Base-by-base conservation (phyloP, 2,797 vertebrate genomes). In the Scolopax rusticola region DNA sequence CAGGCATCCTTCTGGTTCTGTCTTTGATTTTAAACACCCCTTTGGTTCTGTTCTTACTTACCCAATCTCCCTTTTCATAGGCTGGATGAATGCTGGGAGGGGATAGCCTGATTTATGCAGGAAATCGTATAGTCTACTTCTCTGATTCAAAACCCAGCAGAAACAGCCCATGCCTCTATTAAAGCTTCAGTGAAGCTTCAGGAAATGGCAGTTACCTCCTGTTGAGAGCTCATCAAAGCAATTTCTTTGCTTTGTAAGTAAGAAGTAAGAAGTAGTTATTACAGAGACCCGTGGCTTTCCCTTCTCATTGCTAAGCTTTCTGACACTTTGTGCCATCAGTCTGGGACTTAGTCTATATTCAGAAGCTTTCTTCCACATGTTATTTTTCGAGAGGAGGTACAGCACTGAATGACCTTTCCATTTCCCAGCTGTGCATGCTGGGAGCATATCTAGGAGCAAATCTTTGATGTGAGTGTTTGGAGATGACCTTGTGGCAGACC, bases 71-170 rank as follows among this genome's bases (percentile, higher is more conserved):
- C 16, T 84, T 93, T 75, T 53, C 36, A 5, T 33, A 27, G 40
- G 50, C 16, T 64, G 33, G 33, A 23, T 57, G 43, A 8, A 7
- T 83, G 64, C 51, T 71, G 69, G 57, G 40, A 45, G 43, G 23
- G n/a, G 21, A 45, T 28, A 53, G 14, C 21, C n/a, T n/a, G 21
- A 38, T 74, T 91, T 89, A 25, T 63, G 7, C 27, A 74, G 60
- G 73, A 60, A 77, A 56, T 48, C 0, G 0, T 33, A 2, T 3
- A 24, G 50, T 69, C 38, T 6, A 7, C 8, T 76, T 60, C 27
- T 71, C 13, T 33, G 48, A 86, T 48, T 50, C 47, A 54, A 83
- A 86, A 68, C 53, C 45, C 38, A 18, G 7, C 32, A 63, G 57
- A 71, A 85, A 69, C 5, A 83, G 50, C 43, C 47, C 25, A 13